Base-by-base conservation (phyloP, 2,888 invertebrate genomes). In the Mechanitis messenoides region DNA sequence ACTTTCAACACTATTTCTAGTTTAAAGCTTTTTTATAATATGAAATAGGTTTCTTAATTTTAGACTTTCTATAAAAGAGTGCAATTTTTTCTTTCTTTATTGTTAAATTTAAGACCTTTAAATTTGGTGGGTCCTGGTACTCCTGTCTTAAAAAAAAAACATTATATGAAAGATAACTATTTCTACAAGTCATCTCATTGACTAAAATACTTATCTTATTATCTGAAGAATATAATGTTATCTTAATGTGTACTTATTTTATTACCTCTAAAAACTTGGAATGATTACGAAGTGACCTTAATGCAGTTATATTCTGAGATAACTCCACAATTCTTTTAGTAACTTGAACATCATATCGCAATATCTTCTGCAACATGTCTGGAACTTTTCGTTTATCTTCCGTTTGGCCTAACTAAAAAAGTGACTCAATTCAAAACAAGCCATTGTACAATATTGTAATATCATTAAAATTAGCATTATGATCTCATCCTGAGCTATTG, bases 201-300 rank as follows among this genome's bases (percentile, higher is more conserved):
- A 9, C 11, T 9, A 9, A 9, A 33, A 47, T 38, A 55, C 33
- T 9, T 7, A 5, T 31, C 20, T 47, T 7, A 9, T 31, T 50
- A 50, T 50, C 9, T 28, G 28, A 28, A 50, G 31, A 31, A 31
- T 50, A 31, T 50, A 50, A 31, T 50, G 20, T 28, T 31, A 50
- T 6, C 4, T 5, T 35, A 35, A 35, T 3, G 6, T 35, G 35
- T 35, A 35, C 3, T 46, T 33, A 53, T 42, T 5, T 5, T 50
- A 5, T 68, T 83, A 92, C 92, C 88, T 92, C 92, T 67, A 92
- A 80, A 59, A 91, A 83, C 77, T 90, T 90, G 12, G 91, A 90
- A 81, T 92, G 91, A 61, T 87, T 87, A n/a, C 90, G 84, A 55
- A 91, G 76, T 7, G 91, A 90, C 64, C 90, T 84, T 54, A 92